Percentiles rank a stretch among this genome's conserved stretches.
phyloP scores from a whole-genome alignment of 1,140 invertebrate species.

The Acyrthosiphon pisum region DNA sequence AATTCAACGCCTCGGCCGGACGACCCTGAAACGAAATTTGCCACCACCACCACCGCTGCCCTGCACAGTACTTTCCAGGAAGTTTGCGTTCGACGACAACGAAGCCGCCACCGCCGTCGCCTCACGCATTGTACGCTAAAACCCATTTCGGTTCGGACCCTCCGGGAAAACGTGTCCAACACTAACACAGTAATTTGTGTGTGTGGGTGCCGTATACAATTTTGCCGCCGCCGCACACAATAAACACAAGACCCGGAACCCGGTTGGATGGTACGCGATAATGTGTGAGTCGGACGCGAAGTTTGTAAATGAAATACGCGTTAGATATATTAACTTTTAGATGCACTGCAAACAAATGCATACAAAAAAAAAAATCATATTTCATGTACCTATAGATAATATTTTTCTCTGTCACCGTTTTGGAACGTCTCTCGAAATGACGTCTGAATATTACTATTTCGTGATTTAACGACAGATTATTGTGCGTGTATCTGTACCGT shows the following conservation, averaged over 20 bases:
- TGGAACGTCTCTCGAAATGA: not conserved
- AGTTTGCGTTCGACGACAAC: not conserved
- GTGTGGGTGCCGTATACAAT: not conserved
- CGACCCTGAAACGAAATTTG: not conserved
- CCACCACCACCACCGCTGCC: not conserved
- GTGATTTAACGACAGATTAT: not conserved
- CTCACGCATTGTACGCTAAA: not conserved
- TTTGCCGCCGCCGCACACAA: not conserved
- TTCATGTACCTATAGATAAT: not conserved
- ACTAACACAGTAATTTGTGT: not conserved
- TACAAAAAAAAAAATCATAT: not conserved
- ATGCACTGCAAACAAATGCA: not conserved
- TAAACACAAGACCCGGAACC: not conserved
- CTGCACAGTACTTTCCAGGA: not conserved
- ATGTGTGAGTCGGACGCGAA: not conserved
- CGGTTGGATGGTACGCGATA: not conserved
- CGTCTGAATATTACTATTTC: not conserved
- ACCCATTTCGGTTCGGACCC: slow-evolving; percentile 12
- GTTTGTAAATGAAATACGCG: not conserved
- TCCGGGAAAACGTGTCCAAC: not conserved
- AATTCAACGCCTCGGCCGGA: not conserved
- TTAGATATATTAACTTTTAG: not conserved
- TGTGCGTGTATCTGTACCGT: not conserved
- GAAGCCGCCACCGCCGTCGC: not conserved
- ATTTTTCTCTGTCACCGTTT: not conserved